These are phyloP conservation scores for Bubo bubo DNA, from an alignment of 2,113 vertebrate genomes.

Conservation along the genomic window DNA sequence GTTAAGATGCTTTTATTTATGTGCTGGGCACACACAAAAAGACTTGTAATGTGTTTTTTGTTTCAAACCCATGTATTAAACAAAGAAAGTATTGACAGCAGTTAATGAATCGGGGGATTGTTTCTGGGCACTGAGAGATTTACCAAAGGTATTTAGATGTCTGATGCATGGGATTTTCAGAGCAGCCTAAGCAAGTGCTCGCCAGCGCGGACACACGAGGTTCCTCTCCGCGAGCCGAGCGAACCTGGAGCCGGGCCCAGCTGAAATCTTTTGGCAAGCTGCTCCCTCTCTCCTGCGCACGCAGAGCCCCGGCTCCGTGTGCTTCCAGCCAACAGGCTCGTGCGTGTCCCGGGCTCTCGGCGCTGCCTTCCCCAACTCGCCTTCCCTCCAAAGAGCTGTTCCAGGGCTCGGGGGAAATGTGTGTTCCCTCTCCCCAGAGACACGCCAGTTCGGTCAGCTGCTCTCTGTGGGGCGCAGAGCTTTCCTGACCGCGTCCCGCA, in stretches of 20 bases:
- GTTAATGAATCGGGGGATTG: constrained; percentile 58
- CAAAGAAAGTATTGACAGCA: constrained; percentile 67
- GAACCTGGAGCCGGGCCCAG: constrained; percentile 23
- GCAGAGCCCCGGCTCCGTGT: not conserved
- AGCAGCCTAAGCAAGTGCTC: constrained; percentile 24
- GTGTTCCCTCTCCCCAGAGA: not conserved
- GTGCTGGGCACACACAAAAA: constrained; percentile 10
- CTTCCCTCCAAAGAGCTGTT: not conserved
- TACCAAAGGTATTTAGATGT: constrained; percentile 57
- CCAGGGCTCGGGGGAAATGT: not conserved
- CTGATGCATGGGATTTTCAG: constrained; percentile 41
- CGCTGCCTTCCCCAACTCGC: not conserved
- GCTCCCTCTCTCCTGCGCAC: not conserved
- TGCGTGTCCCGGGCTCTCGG: not conserved
- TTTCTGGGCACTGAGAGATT: constrained; percentile 47
- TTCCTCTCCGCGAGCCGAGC: not conserved
- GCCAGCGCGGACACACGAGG: constrained; percentile 27
- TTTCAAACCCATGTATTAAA: not conserved
- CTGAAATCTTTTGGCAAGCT: constrained; percentile 1
- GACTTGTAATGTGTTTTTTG: constrained; percentile 54
- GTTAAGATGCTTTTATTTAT: constrained; percentile 57
- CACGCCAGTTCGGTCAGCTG: not conserved
- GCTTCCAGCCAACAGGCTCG: not conserved
- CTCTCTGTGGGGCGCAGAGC: not conserved
- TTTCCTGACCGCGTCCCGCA: not conserved